Percentiles rank a stretch among this genome's conserved stretches.
These are phyloP conservation scores for Sebastolobus altivelis DNA, from an alignment of 2,797 vertebrate genomes.

Conservation along the genomic window DNA sequence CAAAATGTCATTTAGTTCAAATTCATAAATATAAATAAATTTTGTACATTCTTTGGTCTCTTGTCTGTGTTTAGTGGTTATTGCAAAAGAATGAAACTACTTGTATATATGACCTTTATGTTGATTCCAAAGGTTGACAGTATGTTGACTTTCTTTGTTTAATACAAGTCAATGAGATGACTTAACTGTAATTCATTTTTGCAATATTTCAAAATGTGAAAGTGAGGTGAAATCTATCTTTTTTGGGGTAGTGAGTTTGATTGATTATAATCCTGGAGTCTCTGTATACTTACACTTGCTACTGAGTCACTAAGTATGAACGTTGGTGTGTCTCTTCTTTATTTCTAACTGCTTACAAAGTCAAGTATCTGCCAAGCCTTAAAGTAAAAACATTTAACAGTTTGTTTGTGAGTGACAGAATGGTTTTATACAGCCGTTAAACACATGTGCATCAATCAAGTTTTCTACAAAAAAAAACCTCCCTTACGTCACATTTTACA, in stretches of 20 bases:
- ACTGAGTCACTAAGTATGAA: conserved; percentile 1
- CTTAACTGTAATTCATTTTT: conserved; percentile 3
- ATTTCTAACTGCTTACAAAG: conserved; percentile 27
- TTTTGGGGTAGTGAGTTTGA: neutral
- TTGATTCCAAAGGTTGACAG: neutral
- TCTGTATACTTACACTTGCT: conserved; percentile 6
- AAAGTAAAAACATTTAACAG: conserved; percentile 19
- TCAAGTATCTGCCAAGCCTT: conserved; percentile 42
- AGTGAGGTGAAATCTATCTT: neutral
- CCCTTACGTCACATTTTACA: conserved; percentile 34
- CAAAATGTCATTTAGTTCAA: conserved; percentile 72
- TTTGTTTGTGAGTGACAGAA: conserved; percentile 28
- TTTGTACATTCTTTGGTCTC: conserved; percentile 83
- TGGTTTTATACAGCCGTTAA: conserved; percentile 27
- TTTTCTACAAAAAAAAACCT: conserved; percentile 25
- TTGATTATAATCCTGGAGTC: neutral
- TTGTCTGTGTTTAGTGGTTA: conserved; percentile 70
- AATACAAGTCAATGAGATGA: neutral
- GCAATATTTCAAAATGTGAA: neutral
- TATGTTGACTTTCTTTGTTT: conserved; percentile 11
- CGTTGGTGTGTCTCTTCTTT: neutral
- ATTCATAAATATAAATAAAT: conserved; percentile 82
- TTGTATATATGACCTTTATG: neutral
- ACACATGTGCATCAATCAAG: conserved; percentile 46
- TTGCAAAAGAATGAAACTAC: conserved; percentile 37